Evolutionary conservation across 2,888 invertebrate genomes (phyloP).

Genomic region (Dysmachus trigonus): DNA sequence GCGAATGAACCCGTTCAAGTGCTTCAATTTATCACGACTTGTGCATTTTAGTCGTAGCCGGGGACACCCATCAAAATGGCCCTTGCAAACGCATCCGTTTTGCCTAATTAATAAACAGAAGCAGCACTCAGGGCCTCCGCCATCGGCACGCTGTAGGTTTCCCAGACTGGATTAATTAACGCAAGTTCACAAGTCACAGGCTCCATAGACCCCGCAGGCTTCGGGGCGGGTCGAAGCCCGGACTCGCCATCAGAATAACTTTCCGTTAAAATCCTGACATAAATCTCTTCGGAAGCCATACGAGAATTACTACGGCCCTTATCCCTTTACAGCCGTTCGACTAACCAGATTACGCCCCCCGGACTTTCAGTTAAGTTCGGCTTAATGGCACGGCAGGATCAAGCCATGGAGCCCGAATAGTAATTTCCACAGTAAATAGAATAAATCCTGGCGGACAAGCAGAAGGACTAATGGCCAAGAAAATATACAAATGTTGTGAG

Average conservation of each 20-base stretch:
- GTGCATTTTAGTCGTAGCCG: background rate
- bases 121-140: background rate
- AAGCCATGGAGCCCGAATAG: slow-evolving; percentile 2
- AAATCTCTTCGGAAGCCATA: slow-evolving; percentile 23
- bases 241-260: slow-evolving; percentile 1
- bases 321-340: slow-evolving; percentile 4
- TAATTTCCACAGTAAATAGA: slow-evolving; percentile 33
- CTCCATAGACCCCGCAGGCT: background rate
- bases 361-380: slow-evolving; percentile 19
- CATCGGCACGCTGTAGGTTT: background rate
- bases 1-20: background rate
- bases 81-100: background rate
- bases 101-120: slow-evolving; percentile 6
- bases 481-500: slow-evolving; percentile 12
- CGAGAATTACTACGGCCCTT: background rate
- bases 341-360: slow-evolving; percentile 35
- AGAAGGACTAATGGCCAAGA: slow-evolving; percentile 2
- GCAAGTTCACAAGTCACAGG: background rate
- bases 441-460: slow-evolving; percentile 27
- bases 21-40: background rate
- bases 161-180: slow-evolving; percentile 2
- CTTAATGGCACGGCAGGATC: slow-evolving; percentile 25
- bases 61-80: background rate
- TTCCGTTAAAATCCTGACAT: slow-evolving; percentile 14
- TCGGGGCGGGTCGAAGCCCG: background rate